phyloP scores from a whole-genome alignment of 2,797 vertebrate species.

The Hoplostethus atlanticus region DNA sequence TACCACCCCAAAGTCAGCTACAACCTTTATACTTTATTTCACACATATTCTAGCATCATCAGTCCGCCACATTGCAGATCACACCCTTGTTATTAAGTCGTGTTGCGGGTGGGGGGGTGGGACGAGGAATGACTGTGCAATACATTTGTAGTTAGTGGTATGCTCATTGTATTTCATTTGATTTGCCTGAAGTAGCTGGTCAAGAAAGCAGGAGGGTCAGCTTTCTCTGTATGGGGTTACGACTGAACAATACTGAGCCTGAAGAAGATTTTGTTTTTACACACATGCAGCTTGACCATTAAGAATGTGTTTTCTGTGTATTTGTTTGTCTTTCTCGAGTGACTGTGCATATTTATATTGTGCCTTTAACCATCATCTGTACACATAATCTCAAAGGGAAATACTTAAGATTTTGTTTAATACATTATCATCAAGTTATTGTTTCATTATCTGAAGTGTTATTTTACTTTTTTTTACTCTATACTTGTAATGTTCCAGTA shows the following conservation, averaged over 20 bases:
- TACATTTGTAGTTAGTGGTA: constrained; percentile 64
- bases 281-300: constrained; percentile 82
- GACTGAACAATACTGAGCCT: constrained; percentile 84
- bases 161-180: constrained; percentile 42
- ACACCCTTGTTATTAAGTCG: neutral
- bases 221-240: constrained; percentile 52
- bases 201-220: constrained; percentile 16
- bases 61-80: constrained; percentile 1
- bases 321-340: constrained; percentile 55
- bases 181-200: constrained; percentile 20
- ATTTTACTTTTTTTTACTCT: constrained; percentile 48
- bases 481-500: constrained; percentile 24
- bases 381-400: constrained; percentile 81
- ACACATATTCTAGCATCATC: neutral
- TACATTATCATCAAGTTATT: constrained; percentile 61
- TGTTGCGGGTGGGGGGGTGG: neutral
- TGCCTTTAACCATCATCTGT: constrained; percentile 83
- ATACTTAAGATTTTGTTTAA: constrained; percentile 63
- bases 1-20: neutral
- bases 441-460: constrained; percentile 77
- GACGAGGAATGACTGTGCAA: constrained; percentile 68
- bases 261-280: constrained; percentile 69
- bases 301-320: constrained; percentile 80
- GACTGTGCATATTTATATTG: constrained; percentile 84
- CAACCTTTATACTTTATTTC: neutral